Base-by-base conservation (phyloP, 2,797 vertebrate species). In the Hylomyscus alleni region DNA sequence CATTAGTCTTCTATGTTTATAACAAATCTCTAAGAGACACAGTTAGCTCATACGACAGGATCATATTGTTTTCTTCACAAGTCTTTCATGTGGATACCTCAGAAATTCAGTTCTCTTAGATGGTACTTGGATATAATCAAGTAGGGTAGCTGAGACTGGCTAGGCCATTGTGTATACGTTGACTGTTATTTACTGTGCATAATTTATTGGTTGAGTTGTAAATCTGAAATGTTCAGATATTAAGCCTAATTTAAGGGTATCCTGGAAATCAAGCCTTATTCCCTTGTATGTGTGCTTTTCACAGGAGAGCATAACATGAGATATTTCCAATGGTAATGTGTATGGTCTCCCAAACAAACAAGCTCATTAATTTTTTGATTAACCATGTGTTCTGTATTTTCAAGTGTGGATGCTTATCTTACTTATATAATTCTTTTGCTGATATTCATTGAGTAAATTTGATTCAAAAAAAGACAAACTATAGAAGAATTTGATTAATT, bases 171-270 rank as follows among this genome's bases (percentile, higher is more conserved):
- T n/a, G 73, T 6, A 11, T 44, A 15, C 31, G 56, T 88, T 95
- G 87, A 54, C 87, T 89, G 95, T 84, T 94, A 83, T 94, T 90
- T 89, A 95, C 95, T 94, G 22, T 84, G 44, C 84, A 81, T 93
- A 73, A 94, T 77, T 60, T 91, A 93, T 52, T 81, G 95, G 69
- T 60, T 91, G 72, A 95, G 40, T 89, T 89, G 29, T 83, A 94
- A 93, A 62, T 37, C 72, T 95, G 37, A 91, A 83, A 73, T 90
- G 90, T 80, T 73, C 86, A 84, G 91, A 2, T 73, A 81, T 80
- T 96, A 94, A 96, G n/a, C 87, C 69, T 86, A 34, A 76, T 83
- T 86, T 95, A 94, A 96, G 90, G 87, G 65, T 94, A 73, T 73
- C 75, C 75, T 89, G 47, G 75, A 95, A 84, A 76, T 56, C 86